phyloP scores from a whole-genome alignment of 2,888 invertebrate genomes.

The Stenolophus ochropezus region DNA sequence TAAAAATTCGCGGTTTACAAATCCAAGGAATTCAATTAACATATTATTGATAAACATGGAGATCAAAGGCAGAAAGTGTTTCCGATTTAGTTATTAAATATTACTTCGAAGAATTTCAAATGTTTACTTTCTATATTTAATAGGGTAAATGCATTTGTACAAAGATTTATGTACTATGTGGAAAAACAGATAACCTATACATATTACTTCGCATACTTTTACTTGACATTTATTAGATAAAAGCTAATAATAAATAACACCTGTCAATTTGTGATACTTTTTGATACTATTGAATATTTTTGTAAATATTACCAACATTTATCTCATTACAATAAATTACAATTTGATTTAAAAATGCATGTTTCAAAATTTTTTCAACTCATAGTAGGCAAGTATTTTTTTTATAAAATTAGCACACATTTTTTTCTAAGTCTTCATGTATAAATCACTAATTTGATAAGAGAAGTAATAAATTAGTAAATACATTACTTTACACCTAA shows the following conservation, averaged over 20 bases:
- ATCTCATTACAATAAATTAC: neutral
- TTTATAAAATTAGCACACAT: neutral
- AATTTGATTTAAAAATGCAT: neutral
- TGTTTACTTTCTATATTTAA: constrained; percentile 16
- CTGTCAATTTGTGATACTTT: constrained; percentile 25
- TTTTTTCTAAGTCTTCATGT: neutral
- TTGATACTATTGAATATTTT: constrained; percentile 1
- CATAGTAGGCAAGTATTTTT: neutral
- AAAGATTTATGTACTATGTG: constrained; percentile 7
- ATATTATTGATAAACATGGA: constrained; percentile 34
- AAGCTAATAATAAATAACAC: constrained; percentile 16
- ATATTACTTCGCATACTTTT: constrained; percentile 15
- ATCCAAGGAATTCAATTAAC: constrained; percentile 17
- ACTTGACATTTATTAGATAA: constrained; percentile 24
- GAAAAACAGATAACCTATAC: constrained; percentile 6
- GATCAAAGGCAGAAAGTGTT: neutral
- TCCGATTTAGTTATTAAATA: constrained; percentile 1
- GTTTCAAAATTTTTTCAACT: neutral
- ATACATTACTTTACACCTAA: neutral
- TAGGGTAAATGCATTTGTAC: constrained; percentile 14
- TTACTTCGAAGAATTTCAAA: neutral
- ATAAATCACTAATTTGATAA: neutral
- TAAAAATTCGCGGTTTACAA: constrained; percentile 16
- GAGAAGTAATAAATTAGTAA: neutral
- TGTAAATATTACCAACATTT: neutral